Evolutionary conservation across 2,888 invertebrate genomes (phyloP), one percentile per base, ranked within the genome.

Genomic region (Drosophila austrosaltans): DNA sequence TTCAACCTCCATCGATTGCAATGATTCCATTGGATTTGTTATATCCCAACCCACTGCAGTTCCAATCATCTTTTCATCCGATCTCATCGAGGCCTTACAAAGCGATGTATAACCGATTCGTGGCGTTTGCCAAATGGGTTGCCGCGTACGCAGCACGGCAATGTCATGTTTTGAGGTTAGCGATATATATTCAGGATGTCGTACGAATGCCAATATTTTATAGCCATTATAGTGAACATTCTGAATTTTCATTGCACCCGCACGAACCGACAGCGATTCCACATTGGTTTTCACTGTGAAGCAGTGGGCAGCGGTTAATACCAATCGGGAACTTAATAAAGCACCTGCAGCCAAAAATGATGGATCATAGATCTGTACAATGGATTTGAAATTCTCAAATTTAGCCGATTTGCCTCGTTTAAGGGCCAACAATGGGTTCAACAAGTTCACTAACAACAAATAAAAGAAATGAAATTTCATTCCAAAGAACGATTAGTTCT

Each of bases 281-380:
- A 39, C 36, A 8, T 16, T 44, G 4, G 36, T 53, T 0, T n/a
- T 36, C 10, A 3, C n/a, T 2, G 8, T 7, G 6, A 69, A 66
- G 8, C 66, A 61, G 28, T 69, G 69, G 16, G 69, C 69, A 3
- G 30, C 66, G 12, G 66, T 66, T 4, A 69, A 8, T 1, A 69
- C 25, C 8, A 54, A 66, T 0, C 60, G 60, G 8, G 65, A 48
- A 39, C 28, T 66, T 25, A 69, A 57, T 30, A 69, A 20, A 1
- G 61, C 5, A 8, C 69, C 69, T 0, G 48, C 32, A 8, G 60
- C 36, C 39, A 69, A 7, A 48, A 66, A 69, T 16, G 57, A 30
- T 1, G 65, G 44, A 22, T 60, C 61, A 25, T 69, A 60, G 69
- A 69, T 66, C 32, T 69, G 69, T 2, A 66, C 48, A 8, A 66